phyloP scores from a whole-genome alignment of 2,888 invertebrate species.

The Dyspetes luteomarginatus region DNA sequence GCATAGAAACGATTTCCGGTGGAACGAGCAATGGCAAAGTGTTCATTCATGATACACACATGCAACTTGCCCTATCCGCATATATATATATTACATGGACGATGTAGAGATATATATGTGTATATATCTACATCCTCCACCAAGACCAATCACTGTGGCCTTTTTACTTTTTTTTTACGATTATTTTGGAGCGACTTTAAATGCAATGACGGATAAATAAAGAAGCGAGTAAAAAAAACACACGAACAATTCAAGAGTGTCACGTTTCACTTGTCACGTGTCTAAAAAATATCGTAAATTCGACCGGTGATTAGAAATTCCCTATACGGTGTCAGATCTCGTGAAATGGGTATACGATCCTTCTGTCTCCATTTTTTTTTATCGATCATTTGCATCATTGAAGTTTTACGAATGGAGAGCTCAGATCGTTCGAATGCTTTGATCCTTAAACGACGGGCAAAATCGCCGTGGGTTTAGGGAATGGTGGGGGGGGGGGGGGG shows the following conservation, averaged over 20 bases:
- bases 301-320: slow-evolving; percentile 45
- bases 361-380: slow-evolving; percentile 32
- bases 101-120: too few species aligned
- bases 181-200: slow-evolving; percentile 24
- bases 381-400: slow-evolving; percentile 57
- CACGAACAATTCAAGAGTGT: slow-evolving; percentile 6
- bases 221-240: slow-evolving; percentile 11
- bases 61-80: slow-evolving; percentile 14
- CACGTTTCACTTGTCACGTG: slow-evolving; percentile 40
- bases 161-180: not conserved
- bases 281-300: slow-evolving; percentile 23
- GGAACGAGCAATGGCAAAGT: slow-evolving; percentile 53
- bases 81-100: not conserved
- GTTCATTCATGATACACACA: slow-evolving; percentile 50
- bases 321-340: not conserved
- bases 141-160: not conserved
- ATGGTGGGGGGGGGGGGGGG: too few species aligned
- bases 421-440: slow-evolving; percentile 30
- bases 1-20: slow-evolving; percentile 58
- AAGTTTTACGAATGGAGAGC: slow-evolving; percentile 42
- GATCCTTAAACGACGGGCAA: slow-evolving; percentile 40
- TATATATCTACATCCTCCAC: not conserved
- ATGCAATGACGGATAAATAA: not conserved
- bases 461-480: slow-evolving; percentile 7
- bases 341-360: not conserved